phyloP scores from a whole-genome alignment of 35 echinoderm and acorn worm species.

The Lytechinus variegatus region DNA sequence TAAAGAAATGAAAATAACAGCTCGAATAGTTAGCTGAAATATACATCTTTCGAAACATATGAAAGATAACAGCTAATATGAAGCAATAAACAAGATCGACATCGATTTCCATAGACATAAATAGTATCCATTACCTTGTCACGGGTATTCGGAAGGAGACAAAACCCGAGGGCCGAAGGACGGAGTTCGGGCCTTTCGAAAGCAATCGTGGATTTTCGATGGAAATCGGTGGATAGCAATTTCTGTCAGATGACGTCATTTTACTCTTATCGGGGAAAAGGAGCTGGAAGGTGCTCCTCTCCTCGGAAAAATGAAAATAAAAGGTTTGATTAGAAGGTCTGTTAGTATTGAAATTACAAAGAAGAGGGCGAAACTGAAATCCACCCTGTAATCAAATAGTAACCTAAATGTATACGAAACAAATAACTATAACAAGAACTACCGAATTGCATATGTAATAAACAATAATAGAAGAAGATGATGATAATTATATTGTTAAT shows the following conservation, averaged over 20 bases:
- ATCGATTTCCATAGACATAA: constrained; percentile 14
- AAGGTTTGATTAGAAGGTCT: too few species aligned
- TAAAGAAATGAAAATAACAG: constrained; percentile 53
- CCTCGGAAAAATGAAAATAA: too few species aligned
- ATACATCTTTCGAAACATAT: constrained; percentile 9
- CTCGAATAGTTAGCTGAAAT: neutral
- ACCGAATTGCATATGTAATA: too few species aligned
- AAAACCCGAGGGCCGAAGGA: constrained; percentile 25
- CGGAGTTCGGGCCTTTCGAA: neutral
- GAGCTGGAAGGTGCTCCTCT: too few species aligned
- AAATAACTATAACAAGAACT: too few species aligned
- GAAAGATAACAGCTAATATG: neutral
- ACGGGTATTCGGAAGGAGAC: constrained; percentile 41
- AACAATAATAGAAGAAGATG: too few species aligned
- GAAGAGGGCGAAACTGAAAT: too few species aligned
- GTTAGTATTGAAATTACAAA: too few species aligned
- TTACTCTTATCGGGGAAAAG: neutral
- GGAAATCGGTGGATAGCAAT: neutral
- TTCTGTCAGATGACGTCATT: neutral
- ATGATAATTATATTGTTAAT: too few species aligned
- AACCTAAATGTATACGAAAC: too few species aligned
- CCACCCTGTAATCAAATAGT: too few species aligned
- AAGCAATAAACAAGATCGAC: neutral
- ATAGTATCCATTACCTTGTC: constrained; percentile 42
- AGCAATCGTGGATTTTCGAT: neutral